phyloP scores from a whole-genome alignment of 1,140 invertebrate species.

The Drosophila auraria region DNA sequence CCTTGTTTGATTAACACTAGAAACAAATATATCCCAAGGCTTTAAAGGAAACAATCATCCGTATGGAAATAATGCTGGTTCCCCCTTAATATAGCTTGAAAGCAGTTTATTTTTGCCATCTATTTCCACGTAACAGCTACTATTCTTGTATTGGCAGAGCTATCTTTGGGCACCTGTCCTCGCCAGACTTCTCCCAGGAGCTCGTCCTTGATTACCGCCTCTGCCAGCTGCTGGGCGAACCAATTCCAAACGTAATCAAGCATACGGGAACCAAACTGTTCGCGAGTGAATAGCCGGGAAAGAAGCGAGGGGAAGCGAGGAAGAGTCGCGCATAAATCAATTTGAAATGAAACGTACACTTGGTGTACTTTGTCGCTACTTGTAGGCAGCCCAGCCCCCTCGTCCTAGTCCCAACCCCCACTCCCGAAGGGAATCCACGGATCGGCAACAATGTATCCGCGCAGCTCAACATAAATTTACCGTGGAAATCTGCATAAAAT shows the following conservation, averaged over 20 bases:
- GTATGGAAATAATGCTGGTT: no score
- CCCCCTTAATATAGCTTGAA: neutral
- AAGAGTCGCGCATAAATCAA: constrained; percentile 68
- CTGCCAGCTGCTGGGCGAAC: constrained; percentile 31
- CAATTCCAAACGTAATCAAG: constrained; percentile 65
- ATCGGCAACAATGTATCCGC: constrained; percentile 69
- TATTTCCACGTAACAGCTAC: constrained; percentile 6
- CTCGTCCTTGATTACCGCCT: constrained; percentile 43
- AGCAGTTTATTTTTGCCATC: constrained; percentile 7
- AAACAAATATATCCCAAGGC: neutral
- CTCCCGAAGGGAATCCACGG: constrained; percentile 25
- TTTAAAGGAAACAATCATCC: neutral
- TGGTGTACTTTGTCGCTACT: constrained; percentile 67
- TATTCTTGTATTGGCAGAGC: constrained; percentile 18
- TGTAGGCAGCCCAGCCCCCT: constrained; percentile 14
- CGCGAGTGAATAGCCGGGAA: neutral
- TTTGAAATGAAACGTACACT: constrained; percentile 81
- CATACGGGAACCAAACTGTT: constrained; percentile 31
- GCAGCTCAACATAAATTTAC: constrained; percentile 77
- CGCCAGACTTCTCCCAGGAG: constrained; percentile 6
- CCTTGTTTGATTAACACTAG: neutral
- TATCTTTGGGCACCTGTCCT: constrained; percentile 34
- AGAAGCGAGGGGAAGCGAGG: neutral
- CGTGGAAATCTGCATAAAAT: constrained; percentile 79
- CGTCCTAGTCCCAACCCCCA: neutral